These are phyloP conservation scores for Macropis europaea DNA, from an alignment of 2,888 invertebrate genomes.

Conservation along the genomic window DNA sequence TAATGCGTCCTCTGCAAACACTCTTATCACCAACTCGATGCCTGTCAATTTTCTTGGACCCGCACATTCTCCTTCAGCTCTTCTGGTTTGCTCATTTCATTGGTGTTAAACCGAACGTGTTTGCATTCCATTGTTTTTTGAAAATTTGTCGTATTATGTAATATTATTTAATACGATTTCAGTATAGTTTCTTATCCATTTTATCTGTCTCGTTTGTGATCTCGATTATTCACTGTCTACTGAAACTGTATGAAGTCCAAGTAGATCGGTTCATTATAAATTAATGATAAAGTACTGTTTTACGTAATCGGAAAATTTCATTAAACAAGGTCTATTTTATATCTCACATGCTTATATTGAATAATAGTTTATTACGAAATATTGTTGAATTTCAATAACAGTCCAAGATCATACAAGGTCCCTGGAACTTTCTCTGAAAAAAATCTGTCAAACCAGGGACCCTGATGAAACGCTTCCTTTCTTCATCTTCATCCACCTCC, in stretches of 20 bases:
- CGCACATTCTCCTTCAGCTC: conserved; percentile 9
- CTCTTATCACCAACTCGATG: conserved; percentile 29
- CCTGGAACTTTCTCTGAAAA: background rate
- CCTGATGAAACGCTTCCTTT: background rate
- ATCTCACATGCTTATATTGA: no score
- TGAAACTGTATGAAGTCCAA: no score
- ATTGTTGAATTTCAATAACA: no score
- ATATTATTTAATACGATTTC: background rate
- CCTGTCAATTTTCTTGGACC: conserved; percentile 33
- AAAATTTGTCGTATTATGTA: background rate
- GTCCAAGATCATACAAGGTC: background rate
- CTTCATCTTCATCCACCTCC: background rate
- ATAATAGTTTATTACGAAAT: no score
- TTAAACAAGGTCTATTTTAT: background rate
- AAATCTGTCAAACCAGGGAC: background rate
- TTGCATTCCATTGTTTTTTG: background rate
- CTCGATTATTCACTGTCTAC: no score
- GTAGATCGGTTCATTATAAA: background rate
- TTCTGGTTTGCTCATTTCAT: conserved; percentile 12
- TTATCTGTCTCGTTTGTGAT: no score
- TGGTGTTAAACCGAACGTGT: background rate
- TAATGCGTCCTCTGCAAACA: conserved; percentile 46
- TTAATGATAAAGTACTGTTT: background rate
- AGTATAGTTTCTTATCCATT: no score
- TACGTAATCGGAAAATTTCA: background rate